These are phyloP conservation scores for Athripsodes cinereus DNA, from an alignment of 2,888 invertebrate genomes.

Conservation along the genomic window DNA sequence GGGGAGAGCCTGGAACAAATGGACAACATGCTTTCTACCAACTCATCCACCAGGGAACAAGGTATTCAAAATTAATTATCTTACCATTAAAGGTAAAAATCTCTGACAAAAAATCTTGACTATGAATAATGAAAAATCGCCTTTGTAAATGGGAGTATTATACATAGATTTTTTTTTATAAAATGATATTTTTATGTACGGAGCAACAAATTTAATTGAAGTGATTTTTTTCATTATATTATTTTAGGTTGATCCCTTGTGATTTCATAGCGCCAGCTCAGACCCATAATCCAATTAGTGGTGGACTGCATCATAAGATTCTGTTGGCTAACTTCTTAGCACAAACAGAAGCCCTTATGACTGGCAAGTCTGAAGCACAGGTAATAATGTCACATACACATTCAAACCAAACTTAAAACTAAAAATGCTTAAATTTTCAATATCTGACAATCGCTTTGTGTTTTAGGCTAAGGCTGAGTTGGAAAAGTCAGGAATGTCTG, in stretches of 20 bases:
- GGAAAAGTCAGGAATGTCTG: conserved; percentile 67
- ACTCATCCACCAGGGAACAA: conserved; percentile 86
- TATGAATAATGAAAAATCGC: no score
- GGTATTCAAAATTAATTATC: conserved; percentile 31
- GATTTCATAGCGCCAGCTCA: conserved; percentile 94
- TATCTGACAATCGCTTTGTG: background rate
- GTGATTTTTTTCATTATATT: background rate
- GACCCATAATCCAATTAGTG: conserved; percentile 80
- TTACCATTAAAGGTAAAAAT: no score
- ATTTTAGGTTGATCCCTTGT: conserved; percentile 76
- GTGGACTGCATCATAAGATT: conserved; percentile 87
- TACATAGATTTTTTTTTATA: no score
- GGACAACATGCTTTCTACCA: conserved; percentile 99
- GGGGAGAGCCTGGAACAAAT: conserved; percentile 99
- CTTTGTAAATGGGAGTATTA: no score
- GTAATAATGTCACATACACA: no score
- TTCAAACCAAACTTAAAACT: background rate
- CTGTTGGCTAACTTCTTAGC: conserved; percentile 95
- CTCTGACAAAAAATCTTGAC: no score
- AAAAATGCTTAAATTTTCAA: background rate
- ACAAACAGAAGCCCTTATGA: conserved; percentile 98
- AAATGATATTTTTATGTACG: no score
- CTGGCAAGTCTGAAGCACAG: conserved; percentile 53
- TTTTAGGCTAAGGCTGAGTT: conserved; percentile 68
- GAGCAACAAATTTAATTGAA: no score